A percentile compares a stretch with the other conserved stretches of the same genome.
Conservation (phyloP, 1,140 invertebrate genomes). For the Macrostomum lignano region DNA sequence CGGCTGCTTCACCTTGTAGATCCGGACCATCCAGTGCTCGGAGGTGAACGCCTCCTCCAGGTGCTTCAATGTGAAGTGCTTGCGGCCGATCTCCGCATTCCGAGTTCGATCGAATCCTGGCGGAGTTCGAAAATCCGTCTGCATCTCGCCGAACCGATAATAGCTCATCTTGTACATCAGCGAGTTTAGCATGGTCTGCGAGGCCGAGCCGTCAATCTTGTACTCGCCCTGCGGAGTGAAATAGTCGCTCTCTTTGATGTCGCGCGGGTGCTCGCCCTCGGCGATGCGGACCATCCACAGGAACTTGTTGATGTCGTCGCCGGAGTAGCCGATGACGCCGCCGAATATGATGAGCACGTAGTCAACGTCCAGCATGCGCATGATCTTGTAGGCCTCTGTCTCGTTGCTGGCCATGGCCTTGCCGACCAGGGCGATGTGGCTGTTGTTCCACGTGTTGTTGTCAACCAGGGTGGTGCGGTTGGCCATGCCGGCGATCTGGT, state of each 20-base stretch:
- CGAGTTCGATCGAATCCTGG: slow-evolving; percentile 75
- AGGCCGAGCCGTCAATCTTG: slow-evolving; percentile 65
- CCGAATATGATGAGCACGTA: slow-evolving; percentile 91
- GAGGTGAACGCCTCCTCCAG: slow-evolving; percentile 92
- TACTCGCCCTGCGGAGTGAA: slow-evolving; percentile 50
- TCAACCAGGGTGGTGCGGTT: slow-evolving; percentile 78
- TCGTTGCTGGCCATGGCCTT: slow-evolving; percentile 99
- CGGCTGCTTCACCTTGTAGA: slow-evolving; percentile 49
- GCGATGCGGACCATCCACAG: slow-evolving; percentile 99
- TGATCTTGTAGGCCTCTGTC: slow-evolving; percentile 77
- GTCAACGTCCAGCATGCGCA: slow-evolving; percentile 79
- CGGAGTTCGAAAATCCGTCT: slow-evolving; percentile 46
- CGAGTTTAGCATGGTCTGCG: slow-evolving; percentile 73
- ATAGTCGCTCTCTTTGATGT: slow-evolving; percentile 39
- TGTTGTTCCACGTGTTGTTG: slow-evolving; percentile 97
- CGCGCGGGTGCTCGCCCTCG: slow-evolving; percentile 89
- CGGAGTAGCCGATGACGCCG: slow-evolving; percentile 88
- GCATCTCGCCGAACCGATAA: slow-evolving; percentile 71
- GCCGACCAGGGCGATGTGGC: slow-evolving; percentile 81
- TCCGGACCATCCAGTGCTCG: slow-evolving; percentile 89
- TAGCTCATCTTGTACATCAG: slow-evolving; percentile 98
- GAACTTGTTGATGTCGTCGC: slow-evolving; percentile 98
- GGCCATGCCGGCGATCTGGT: slow-evolving; percentile 81
- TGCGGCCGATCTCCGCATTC: slow-evolving; percentile 78
- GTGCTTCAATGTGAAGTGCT: slow-evolving; percentile 76